Conservation (phyloP, 2,888 invertebrate genomes). For the Idaea straminata region DNA sequence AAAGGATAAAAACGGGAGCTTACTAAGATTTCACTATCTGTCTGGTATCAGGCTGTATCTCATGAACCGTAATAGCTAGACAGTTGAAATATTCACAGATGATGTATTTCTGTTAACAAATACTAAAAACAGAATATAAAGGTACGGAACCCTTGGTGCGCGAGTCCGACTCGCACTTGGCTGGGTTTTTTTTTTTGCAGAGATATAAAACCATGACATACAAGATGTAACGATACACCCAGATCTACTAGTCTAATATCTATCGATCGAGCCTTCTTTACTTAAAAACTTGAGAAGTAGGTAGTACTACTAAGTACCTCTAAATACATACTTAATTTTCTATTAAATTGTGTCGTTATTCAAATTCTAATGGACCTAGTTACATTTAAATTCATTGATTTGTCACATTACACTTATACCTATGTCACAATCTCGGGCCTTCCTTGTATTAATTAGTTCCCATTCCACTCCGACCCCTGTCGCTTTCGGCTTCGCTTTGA, state of each 20-base stretch:
- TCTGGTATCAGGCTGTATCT: not conserved
- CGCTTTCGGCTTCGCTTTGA: slow-evolving; percentile 6
- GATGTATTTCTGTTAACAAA: no score
- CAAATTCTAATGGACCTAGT: not conserved
- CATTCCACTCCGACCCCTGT: not conserved
- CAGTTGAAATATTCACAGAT: no score
- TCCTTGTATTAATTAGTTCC: not conserved
- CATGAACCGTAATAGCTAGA: no score
- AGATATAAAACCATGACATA: slow-evolving; percentile 30
- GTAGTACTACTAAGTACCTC: no score
- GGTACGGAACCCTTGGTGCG: no score
- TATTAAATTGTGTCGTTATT: not conserved
- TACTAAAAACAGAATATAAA: no score
- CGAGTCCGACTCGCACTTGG: no score
- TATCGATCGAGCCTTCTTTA: no score
- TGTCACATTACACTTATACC: slow-evolving; percentile 1
- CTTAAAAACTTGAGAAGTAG: no score
- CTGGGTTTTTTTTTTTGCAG: slow-evolving; percentile 24
- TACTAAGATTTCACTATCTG: not conserved
- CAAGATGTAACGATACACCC: not conserved
- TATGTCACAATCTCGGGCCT: not conserved
- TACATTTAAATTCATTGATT: not conserved
- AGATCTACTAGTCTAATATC: no score
- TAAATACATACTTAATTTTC: no score
- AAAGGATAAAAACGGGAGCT: no score